phyloP scores from a whole-genome alignment of 2,888 invertebrate species.

The Chouioia cunea region DNA sequence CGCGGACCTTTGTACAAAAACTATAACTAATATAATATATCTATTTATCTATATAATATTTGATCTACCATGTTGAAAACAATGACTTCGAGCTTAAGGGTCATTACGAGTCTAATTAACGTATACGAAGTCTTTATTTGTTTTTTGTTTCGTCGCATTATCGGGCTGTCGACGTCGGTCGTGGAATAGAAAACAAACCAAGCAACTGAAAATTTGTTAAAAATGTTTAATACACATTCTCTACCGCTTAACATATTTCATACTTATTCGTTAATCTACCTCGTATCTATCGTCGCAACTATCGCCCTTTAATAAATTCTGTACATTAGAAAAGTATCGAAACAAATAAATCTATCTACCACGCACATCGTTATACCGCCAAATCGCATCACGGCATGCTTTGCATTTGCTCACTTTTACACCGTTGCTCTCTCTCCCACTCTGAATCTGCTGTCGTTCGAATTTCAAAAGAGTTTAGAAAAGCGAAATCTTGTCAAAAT shows the following conservation, averaged over 20 bases:
- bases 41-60: conserved; percentile 58
- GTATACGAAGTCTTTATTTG: conserved; percentile 10
- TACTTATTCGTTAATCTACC: not conserved
- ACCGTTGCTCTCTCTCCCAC: not conserved
- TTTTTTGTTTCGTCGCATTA: no score
- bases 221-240: conserved; percentile 17
- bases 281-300: not conserved
- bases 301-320: conserved; percentile 26
- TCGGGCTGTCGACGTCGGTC: not conserved
- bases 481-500: conserved; percentile 53
- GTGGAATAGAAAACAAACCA: conserved; percentile 10
- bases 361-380: conserved; percentile 16
- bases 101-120: conserved; percentile 15
- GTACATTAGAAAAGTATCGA: conserved; percentile 42
- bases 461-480: conserved; percentile 36
- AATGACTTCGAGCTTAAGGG: conserved; percentile 56
- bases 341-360: conserved; percentile 23
- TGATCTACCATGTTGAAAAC: conserved; percentile 61
- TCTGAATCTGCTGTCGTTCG: not conserved
- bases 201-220: conserved; percentile 1
- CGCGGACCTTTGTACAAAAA: conserved; percentile 65
- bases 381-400: conserved; percentile 20
- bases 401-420: conserved; percentile 1
- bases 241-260: conserved; percentile 29
- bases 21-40: conserved; percentile 62